Percentiles rank a stretch among this genome's conserved stretches.
Evolutionary conservation across 2,113 vertebrate species (phyloP).

Genomic region (Nyctibius bracteatus): DNA sequence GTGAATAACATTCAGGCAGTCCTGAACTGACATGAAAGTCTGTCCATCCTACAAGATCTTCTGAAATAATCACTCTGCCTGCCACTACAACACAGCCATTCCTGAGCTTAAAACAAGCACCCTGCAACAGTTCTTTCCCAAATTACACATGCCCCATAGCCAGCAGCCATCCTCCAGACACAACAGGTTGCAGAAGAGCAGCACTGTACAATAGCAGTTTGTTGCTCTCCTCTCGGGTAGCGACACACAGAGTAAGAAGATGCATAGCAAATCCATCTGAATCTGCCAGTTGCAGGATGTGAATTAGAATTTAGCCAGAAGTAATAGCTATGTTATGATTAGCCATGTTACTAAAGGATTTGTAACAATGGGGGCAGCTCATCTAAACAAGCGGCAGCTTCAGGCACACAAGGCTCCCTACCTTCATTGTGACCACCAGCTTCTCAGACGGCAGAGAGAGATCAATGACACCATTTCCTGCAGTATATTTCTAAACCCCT

Average conservation of each 20-base stretch:
- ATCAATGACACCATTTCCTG: background rate
- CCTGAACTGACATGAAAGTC: background rate
- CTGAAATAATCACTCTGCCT: background rate
- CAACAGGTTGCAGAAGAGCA: background rate
- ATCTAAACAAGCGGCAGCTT: background rate
- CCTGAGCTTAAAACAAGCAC: background rate
- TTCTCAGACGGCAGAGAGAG: background rate
- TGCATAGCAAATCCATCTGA: background rate
- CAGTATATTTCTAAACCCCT: background rate
- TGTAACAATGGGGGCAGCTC: background rate
- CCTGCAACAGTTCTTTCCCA: background rate
- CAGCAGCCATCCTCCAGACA: background rate
- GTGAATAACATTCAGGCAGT: background rate
- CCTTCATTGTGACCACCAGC: background rate
- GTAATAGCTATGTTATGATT: background rate
- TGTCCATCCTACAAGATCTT: background rate
- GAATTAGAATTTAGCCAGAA: background rate
- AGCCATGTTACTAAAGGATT: background rate
- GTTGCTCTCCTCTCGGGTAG: background rate
- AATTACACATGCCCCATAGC: background rate
- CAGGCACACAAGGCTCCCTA: background rate
- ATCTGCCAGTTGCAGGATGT: background rate
- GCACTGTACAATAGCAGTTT: fast-evolving
- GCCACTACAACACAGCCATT: background rate
- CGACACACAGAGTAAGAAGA: background rate